Conservation (phyloP, 1,140 invertebrate species). For the Mactra quadrangularis region DNA sequence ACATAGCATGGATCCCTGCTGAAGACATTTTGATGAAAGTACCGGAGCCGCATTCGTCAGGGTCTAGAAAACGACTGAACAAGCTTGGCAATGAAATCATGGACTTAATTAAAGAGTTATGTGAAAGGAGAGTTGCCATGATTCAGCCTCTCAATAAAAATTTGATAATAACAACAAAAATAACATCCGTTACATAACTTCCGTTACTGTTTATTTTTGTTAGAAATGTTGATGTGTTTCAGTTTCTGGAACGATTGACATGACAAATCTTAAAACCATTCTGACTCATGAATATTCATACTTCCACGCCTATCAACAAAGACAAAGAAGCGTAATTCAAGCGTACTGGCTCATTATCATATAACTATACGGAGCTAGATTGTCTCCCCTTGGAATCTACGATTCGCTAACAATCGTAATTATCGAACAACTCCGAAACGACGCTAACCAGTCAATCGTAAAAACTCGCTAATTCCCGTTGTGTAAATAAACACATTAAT, state of each 20-base stretch:
- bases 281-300: too few species aligned
- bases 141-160: not conserved
- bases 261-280: too few species aligned
- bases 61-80: slow-evolving; percentile 30
- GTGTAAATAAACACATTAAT: too few species aligned
- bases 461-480: too few species aligned
- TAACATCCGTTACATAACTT: slow-evolving; percentile 14
- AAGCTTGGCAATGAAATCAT: slow-evolving; percentile 32
- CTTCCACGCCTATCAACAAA: too few species aligned
- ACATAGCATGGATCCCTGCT: slow-evolving; percentile 37
- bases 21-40: slow-evolving; percentile 33
- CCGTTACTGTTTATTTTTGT: slow-evolving; percentile 1
- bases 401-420: too few species aligned
- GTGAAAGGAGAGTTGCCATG: slow-evolving; percentile 1
- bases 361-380: too few species aligned
- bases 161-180: not conserved
- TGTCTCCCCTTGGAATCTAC: not conserved
- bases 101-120: slow-evolving; percentile 30
- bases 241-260: not conserved
- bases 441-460: too few species aligned
- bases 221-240: not conserved
- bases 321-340: too few species aligned
- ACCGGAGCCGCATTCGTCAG: slow-evolving; percentile 24
- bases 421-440: too few species aligned
- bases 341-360: too few species aligned